A percentile compares a stretch with the other conserved stretches of the same genome.
Evolutionary conservation across 2,113 vertebrate genomes (phyloP).

Genomic region (Colius striatus): DNA sequence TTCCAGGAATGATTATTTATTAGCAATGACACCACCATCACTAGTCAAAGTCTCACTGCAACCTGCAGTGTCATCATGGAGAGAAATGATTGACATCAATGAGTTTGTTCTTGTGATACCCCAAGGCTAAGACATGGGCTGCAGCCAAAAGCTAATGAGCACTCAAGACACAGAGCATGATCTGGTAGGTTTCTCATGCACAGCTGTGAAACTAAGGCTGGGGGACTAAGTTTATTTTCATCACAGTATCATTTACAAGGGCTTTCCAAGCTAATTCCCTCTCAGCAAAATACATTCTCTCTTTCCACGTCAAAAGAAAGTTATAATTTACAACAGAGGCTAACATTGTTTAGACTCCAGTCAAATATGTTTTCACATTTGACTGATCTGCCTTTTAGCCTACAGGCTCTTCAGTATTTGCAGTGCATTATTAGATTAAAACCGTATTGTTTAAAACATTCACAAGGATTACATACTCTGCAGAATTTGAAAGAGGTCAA

Average conservation of each 20-base stretch:
- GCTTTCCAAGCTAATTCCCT: conserved; percentile 30
- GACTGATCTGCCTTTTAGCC: conserved; percentile 52
- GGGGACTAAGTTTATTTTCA: conserved; percentile 25
- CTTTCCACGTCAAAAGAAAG: conserved; percentile 36
- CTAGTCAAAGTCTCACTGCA: background rate
- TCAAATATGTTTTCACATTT: conserved; percentile 60
- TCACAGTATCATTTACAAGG: conserved; percentile 46
- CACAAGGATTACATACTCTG: conserved; percentile 79
- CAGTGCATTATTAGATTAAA: conserved; percentile 45
- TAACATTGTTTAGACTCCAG: conserved; percentile 59
- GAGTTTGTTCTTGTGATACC: background rate
- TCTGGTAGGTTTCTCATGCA: background rate
- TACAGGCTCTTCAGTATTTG: conserved; percentile 21
- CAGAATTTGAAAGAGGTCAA: conserved; percentile 85
- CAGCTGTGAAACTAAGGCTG: conserved; percentile 24
- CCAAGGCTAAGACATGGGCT: background rate
- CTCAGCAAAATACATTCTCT: conserved; percentile 23
- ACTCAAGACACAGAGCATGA: background rate
- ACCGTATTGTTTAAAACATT: conserved; percentile 39
- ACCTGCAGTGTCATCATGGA: background rate
- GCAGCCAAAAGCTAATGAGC: conserved; percentile 44
- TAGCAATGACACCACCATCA: background rate
- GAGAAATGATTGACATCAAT: background rate
- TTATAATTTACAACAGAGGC: background rate
- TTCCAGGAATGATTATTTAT: background rate